Base-by-base conservation (phyloP, 2,113 vertebrate species). In the Brachypodius melanocephalos region DNA sequence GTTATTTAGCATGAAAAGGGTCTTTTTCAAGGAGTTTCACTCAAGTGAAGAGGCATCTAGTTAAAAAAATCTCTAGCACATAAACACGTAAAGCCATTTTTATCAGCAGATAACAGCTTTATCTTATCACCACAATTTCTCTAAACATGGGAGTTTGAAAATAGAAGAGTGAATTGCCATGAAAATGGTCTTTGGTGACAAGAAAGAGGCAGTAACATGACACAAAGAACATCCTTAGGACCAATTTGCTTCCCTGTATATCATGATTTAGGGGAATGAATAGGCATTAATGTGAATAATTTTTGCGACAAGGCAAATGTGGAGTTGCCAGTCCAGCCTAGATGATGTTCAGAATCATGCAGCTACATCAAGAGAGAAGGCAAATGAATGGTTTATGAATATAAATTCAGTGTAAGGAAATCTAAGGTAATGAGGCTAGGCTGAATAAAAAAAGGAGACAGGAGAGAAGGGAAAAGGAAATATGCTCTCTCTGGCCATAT, bases 321-420 rank as follows among this genome's bases (percentile, higher is more conserved):
- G 49, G 52, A 90, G 31, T 45, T 91, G 31, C 26, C 48, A 73
- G 66, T 88, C 63, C 57, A 62, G 78, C 17, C 49, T 85, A 82
- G 84, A 62, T 20, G 22, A 75, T 86, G 45, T 59, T 93, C 63
- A 69, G 63, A 88, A 76, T 72, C 49, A 54, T 29, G 48, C 32
- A 81, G n/a, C 66, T 82, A 77, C 72, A 94, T 81, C 51, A 76
- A 89, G 79, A 88, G 59, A 85, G 66, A 58, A 93, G 40, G 40
- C 58, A 65, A 85, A 83, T 42, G 88, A 82, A 80, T 61, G 66
- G 74, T 29, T 77, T 75, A 48, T 67, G 46, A 49, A 63, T 52
- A 88, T 85, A 72, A 75, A 91, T 88, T 87, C 86, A 77, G 63
- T 62, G 76, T 78, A 86, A 94, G 90, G 87, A 91, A 91, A 85